Base-by-base conservation (phyloP, 2,797 vertebrate species). In the Semotilus atromaculatus region DNA sequence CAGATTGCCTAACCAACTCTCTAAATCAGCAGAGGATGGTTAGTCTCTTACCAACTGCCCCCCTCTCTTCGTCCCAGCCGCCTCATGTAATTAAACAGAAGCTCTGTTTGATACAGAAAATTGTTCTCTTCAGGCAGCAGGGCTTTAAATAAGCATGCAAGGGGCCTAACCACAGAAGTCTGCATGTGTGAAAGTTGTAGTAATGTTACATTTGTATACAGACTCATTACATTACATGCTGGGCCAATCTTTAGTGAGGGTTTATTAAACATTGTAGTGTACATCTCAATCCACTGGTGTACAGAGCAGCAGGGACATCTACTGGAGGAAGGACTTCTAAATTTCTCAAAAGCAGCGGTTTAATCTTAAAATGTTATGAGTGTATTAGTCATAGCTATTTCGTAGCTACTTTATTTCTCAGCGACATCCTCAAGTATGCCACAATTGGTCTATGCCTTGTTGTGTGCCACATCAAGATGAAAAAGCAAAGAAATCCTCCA, bases 281-380 rank as follows among this genome's bases (percentile, higher is more conserved):
- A n/a, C 55, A 55, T 48, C 3, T 45, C 6, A 60, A 62, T 36
- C n/a, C 40, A 55, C 45, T 53, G 21, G 10, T 62, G 19, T 68
- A 55, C 31, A 88, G 82, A 78, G 36, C 86, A 88, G 82, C 60
- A 71, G 85, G 73, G 90, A 91, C 89, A 87, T 90, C 91, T 90
- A 86, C 88, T 90, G 88, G 90, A 90, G 86, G 82, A 87, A 84
- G 83, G 7, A 34, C 70, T 84, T 81, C 62, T 80, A 14, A 55
- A 70, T n/a, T 13, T 26, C 23, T 13, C 55, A 60, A 60, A 73
- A 64, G 29, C 62, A 64, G 29, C 29, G 26, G 1, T 77, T 64
- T 31, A 64, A 31, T 31, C 60, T 31, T 64, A 64, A 53, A 51
- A 13, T 31, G 38, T n/a, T 38, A 68, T 16, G 9, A 40, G 64